Evolutionary conservation across 1,140 invertebrate species (phyloP).

Genomic region (Atta colombica): DNA sequence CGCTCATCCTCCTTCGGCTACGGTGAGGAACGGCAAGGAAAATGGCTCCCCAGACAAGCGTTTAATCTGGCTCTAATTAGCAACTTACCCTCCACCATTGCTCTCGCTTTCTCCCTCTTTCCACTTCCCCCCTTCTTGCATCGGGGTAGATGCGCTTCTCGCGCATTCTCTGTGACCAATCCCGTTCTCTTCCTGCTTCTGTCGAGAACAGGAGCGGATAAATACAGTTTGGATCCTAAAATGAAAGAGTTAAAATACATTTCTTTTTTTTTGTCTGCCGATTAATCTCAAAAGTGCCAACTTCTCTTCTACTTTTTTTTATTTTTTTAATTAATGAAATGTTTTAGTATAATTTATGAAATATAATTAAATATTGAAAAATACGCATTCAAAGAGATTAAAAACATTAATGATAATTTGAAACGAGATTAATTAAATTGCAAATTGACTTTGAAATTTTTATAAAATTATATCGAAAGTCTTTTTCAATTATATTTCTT

Average conservation of each 20-base stretch:
- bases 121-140: background rate
- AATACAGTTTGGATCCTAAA: background rate
- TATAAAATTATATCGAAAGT: background rate
- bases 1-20: constrained; percentile 68
- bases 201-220: constrained; percentile 35
- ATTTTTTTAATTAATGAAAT: background rate
- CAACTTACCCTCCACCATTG: constrained; percentile 82
- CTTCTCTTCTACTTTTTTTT: background rate
- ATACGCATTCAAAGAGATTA: background rate
- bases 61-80: constrained; percentile 87
- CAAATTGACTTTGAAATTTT: background rate
- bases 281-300: background rate
- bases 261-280: background rate
- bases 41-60: constrained; percentile 86
- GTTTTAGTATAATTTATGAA: constrained; percentile 1
- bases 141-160: constrained; percentile 51
- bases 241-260: background rate
- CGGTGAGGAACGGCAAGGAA: constrained; percentile 81
- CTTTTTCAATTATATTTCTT: background rate
- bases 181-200: constrained; percentile 26
- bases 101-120: constrained; percentile 69
- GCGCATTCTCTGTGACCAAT: constrained; percentile 56
- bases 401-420: background rate
- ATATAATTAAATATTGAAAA: background rate
- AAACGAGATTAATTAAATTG: background rate